Conservation (phyloP, 2,797 vertebrate species). For the Oryzias dopingdopingensis region DNA sequence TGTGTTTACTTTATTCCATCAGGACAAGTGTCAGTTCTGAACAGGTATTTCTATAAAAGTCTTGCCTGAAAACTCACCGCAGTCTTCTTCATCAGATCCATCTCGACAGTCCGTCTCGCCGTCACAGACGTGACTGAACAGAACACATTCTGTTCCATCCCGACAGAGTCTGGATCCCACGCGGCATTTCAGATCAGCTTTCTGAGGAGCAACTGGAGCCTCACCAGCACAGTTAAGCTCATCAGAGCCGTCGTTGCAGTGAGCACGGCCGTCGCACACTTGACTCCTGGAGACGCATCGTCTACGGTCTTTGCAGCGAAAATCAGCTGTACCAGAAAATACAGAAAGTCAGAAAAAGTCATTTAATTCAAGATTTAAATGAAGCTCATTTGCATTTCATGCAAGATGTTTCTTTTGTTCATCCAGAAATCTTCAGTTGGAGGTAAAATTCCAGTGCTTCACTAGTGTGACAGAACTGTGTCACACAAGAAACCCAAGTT, state of each 20-base stretch:
- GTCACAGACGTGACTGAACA: slow-evolving; percentile 75
- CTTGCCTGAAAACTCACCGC: slow-evolving; percentile 45
- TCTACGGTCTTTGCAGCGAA: slow-evolving; percentile 57
- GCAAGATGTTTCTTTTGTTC: not conserved
- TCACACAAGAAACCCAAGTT: too few species aligned
- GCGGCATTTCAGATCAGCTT: slow-evolving; percentile 18
- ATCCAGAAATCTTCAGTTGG: not conserved
- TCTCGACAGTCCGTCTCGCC: slow-evolving; percentile 82
- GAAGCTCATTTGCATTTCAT: too few species aligned
- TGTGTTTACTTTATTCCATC: not conserved
- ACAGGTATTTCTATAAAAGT: too few species aligned
- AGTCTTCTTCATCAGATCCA: slow-evolving; percentile 84
- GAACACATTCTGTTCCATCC: slow-evolving; percentile 70
- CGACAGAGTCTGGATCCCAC: slow-evolving; percentile 63
- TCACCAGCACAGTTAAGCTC: slow-evolving; percentile 43
- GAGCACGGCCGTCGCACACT: slow-evolving; percentile 66
- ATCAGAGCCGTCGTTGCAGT: slow-evolving; percentile 74
- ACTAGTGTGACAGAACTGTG: too few species aligned
- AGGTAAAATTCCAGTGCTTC: too few species aligned
- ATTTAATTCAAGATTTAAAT: too few species aligned
- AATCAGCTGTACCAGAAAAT: not conserved
- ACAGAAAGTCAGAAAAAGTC: too few species aligned
- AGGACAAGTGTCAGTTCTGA: too few species aligned
- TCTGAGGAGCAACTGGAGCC: not conserved
- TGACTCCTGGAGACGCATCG: slow-evolving; percentile 51